A percentile compares a stretch with the other conserved stretches of the same genome.
These are phyloP conservation scores for Rapana venosa DNA, from an alignment of 2,888 invertebrate genomes.

Conservation along the genomic window DNA sequence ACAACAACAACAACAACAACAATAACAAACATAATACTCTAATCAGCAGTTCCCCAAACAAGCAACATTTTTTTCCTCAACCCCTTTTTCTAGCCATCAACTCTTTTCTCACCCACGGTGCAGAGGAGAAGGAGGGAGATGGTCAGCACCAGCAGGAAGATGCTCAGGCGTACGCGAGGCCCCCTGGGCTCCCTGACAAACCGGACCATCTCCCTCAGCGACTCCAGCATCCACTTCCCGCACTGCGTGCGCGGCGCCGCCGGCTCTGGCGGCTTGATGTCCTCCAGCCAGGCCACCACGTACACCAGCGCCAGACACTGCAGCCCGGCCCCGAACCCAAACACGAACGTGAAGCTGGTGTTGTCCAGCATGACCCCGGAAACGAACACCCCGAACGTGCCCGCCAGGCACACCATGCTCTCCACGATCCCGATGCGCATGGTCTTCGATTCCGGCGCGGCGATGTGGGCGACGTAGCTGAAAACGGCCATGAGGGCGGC, in stretches of 20 bases:
- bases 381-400: conserved; percentile 89
- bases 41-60: too few species aligned
- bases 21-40: too few species aligned
- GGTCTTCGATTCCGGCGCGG: conserved; percentile 85
- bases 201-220: conserved; percentile 43
- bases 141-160: conserved; percentile 56
- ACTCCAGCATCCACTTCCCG: conserved; percentile 41
- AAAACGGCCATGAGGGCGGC: conserved; percentile 79
- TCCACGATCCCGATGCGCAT: conserved; percentile 89
- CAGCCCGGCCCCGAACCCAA: conserved; percentile 71
- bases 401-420: conserved; percentile 88
- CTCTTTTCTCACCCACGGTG: conserved; percentile 64
- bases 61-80: too few species aligned
- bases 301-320: conserved; percentile 76
- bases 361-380: conserved; percentile 86
- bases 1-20: too few species aligned
- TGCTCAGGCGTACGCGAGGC: conserved; percentile 50
- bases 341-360: conserved; percentile 76
- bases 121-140: conserved; percentile 59
- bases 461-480: conserved; percentile 90
- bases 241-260: background rate
- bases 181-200: conserved; percentile 61
- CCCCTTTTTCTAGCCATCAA: too few species aligned
- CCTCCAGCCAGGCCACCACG: conserved; percentile 66
- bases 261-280: conserved; percentile 51